Conservation (phyloP, 2,797 vertebrate species). For the Eremophila alpestris region DNA sequence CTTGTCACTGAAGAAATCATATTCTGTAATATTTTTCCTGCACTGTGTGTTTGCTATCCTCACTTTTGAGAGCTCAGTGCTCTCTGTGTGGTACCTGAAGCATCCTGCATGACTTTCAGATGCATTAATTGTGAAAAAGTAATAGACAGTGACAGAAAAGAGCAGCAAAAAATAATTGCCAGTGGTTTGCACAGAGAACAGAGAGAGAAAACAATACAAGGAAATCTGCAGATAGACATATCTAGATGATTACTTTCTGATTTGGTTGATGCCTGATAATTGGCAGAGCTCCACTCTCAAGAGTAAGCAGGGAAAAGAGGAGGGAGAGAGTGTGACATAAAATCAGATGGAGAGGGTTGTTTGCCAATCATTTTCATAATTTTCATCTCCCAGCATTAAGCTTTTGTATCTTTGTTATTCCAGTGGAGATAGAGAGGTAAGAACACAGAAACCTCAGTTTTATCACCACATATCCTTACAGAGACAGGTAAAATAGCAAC, state of each 20-base stretch:
- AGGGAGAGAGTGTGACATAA: rapidly evolving
- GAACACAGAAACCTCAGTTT: not conserved
- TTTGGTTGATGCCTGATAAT: not conserved
- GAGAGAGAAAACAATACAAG: not conserved
- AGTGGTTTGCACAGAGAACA: not conserved
- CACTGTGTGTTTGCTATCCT: not conserved
- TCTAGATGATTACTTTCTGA: not conserved
- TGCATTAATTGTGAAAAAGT: not conserved
- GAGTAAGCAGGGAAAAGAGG: not conserved
- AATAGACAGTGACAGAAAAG: not conserved
- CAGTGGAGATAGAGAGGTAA: not conserved
- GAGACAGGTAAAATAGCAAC: not conserved
- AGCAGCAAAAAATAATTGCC: not conserved
- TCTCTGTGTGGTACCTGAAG: not conserved
- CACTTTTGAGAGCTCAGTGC: not conserved
- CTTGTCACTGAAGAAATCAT: not conserved
- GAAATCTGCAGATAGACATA: not conserved
- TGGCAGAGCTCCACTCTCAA: not conserved
- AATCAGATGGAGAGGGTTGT: not conserved
- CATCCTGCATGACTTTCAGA: not conserved
- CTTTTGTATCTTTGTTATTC: not conserved
- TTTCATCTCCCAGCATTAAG: not conserved
- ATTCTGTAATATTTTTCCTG: not conserved
- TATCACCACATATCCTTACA: not conserved
- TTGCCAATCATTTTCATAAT: not conserved